phyloP scores from a whole-genome alignment of 2,888 invertebrate species.

The Megaustenia siamemsis region DNA sequence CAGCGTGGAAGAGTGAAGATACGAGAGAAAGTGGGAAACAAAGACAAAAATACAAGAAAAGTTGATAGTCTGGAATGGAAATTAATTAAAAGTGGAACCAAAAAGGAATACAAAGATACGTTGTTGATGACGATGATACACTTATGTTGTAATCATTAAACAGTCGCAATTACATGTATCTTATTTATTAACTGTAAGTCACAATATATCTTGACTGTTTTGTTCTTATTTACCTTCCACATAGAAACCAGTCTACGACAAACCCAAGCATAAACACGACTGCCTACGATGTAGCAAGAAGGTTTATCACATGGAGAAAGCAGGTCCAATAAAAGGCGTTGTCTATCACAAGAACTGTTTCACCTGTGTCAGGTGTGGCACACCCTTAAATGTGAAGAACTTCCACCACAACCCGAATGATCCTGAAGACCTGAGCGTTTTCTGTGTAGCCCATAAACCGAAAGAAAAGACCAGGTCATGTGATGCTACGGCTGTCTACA shows the following conservation, averaged over 20 bases:
- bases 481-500: conserved; percentile 65
- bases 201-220: too few relatives aligned
- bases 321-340: conserved; percentile 67
- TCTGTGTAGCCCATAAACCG: conserved; percentile 69
- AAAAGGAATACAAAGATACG: too few relatives aligned
- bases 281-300: conserved; percentile 68
- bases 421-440: conserved; percentile 65
- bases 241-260: conserved; percentile 36
- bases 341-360: conserved; percentile 72
- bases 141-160: too few relatives aligned
- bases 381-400: conserved; percentile 66
- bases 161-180: too few relatives aligned
- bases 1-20: too few relatives aligned
- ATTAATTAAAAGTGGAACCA: too few relatives aligned
- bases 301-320: conserved; percentile 70
- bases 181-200: too few relatives aligned
- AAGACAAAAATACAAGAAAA: too few relatives aligned
- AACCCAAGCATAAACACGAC: conserved; percentile 56
- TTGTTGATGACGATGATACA: too few relatives aligned
- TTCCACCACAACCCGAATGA: conserved; percentile 69
- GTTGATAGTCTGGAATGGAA: too few relatives aligned
- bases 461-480: conserved; percentile 60
- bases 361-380: conserved; percentile 66
- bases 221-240: background rate
- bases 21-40: too few relatives aligned